Evolutionary conservation across 2,797 vertebrate genomes (phyloP).

Genomic region (Salmo trutta): DNA sequence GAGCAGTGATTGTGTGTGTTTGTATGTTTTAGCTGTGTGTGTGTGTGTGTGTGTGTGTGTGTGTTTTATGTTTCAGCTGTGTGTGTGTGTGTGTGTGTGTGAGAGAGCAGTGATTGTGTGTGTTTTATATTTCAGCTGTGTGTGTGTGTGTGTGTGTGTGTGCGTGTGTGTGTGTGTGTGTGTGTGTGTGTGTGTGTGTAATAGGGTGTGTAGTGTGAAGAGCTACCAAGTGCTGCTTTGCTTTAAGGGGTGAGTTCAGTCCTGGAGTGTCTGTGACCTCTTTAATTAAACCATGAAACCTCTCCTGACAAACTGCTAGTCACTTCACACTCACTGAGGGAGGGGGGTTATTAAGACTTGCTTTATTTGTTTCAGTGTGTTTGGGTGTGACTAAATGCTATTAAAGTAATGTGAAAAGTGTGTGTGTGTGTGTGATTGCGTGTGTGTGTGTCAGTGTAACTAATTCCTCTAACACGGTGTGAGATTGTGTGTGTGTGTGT

Average conservation of each 20-base stretch:
- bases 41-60: too few relatives aligned
- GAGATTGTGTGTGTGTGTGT: conserved; percentile 59
- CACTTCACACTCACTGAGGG: conserved; percentile 64
- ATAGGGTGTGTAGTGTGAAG: not conserved
- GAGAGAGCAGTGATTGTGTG: too few relatives aligned
- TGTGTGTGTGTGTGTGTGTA: not conserved
- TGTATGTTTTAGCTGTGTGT: not conserved
- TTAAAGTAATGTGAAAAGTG: conserved; percentile 68
- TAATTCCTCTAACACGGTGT: too few relatives aligned
- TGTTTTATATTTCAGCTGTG: too few relatives aligned
- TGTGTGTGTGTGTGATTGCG: conserved; percentile 50
- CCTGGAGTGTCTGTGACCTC: conserved; percentile 39
- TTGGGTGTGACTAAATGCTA: conserved; percentile 74
- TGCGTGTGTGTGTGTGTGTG: too few relatives aligned
- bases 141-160: too few relatives aligned
- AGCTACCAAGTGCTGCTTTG: not conserved
- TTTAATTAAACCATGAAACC: conserved; percentile 68
- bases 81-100: not conserved
- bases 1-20: not conserved
- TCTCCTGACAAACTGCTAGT: conserved; percentile 70
- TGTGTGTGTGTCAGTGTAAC: too few relatives aligned
- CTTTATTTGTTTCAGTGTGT: conserved; percentile 63
- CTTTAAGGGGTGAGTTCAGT: not conserved
- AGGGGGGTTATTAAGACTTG: conserved; percentile 54
- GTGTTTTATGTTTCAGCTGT: too few relatives aligned